Percentiles rank a stretch among this genome's conserved stretches.
phyloP scores from a whole-genome alignment of 2,113 vertebrate genomes.

The Tragelaphus scriptus region DNA sequence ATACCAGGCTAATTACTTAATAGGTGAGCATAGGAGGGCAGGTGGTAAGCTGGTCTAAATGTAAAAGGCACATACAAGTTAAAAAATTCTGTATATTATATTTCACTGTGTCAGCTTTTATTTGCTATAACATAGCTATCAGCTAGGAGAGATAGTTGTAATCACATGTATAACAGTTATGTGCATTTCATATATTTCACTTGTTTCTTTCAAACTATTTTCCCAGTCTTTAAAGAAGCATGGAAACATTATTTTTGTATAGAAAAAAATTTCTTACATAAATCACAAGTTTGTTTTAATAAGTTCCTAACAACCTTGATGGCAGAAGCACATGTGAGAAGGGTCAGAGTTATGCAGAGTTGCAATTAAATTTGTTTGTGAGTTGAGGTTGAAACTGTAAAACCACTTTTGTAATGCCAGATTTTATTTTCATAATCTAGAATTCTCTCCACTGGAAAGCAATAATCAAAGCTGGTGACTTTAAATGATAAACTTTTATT shows the following conservation, averaged over 20 bases:
- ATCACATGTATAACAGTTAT: neutral
- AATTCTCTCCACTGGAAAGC: neutral
- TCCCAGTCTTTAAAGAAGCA: neutral
- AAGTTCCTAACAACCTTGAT: neutral
- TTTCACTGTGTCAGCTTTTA: neutral
- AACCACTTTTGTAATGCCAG: neutral
- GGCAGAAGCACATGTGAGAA: neutral
- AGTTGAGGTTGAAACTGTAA: neutral
- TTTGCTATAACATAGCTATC: neutral
- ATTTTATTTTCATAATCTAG: neutral
- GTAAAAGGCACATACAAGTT: neutral
- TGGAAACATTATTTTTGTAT: neutral
- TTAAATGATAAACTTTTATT: constrained; percentile 98
- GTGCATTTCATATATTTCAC: neutral
- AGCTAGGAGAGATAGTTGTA: neutral
- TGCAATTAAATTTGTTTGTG: neutral
- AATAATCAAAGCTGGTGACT: constrained; percentile 67
- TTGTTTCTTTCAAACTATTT: neutral
- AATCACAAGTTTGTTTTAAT: neutral
- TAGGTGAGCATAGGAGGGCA: neutral
- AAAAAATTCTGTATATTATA: neutral
- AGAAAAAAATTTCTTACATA: neutral
- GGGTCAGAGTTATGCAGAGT: neutral
- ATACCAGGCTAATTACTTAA: neutral
- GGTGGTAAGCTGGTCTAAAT: neutral